Percentiles rank a stretch among this genome's conserved stretches.
Conservation (phyloP, 2,797 vertebrate genomes). For the Sylvilagus floridanus region DNA sequence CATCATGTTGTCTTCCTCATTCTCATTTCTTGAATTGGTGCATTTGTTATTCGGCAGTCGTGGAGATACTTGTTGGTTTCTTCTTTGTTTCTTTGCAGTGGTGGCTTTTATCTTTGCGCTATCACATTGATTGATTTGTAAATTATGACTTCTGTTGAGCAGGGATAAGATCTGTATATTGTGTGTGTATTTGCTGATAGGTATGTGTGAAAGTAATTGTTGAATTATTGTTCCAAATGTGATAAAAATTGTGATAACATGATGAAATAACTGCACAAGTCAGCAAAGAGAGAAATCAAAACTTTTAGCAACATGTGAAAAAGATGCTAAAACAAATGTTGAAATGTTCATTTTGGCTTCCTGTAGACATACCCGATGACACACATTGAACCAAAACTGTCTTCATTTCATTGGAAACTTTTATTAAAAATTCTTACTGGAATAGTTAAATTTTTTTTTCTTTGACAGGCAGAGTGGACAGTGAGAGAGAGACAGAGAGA, state of each 20-base stretch:
- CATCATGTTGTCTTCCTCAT: too few species aligned
- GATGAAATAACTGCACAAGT: not conserved
- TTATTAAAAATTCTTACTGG: not conserved
- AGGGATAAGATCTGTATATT: not conserved
- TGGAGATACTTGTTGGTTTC: too few species aligned
- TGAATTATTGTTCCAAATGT: not conserved
- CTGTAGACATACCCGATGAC: not conserved
- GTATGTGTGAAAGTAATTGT: conserved; percentile 23
- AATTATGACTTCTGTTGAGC: not conserved
- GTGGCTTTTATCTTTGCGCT: too few species aligned
- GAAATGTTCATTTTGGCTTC: conserved; percentile 19
- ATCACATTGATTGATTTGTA: not conserved
- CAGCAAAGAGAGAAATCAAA: not conserved
- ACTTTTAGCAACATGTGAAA: not conserved
- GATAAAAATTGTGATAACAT: conserved; percentile 7
- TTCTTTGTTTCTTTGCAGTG: too few species aligned
- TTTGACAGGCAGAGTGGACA: too few species aligned
- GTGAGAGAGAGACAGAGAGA: too few species aligned
- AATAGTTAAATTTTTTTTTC: not conserved
- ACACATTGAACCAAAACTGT: not conserved
- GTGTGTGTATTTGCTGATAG: not conserved
- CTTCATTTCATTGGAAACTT: not conserved
- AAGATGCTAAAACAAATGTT: not conserved
- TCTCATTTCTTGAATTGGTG: too few species aligned
- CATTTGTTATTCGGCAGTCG: too few species aligned